A percentile compares a stretch with the other conserved stretches of the same genome.
These are phyloP conservation scores for Drosophila tristis DNA, from an alignment of 1,140 invertebrate species.

Conservation along the genomic window DNA sequence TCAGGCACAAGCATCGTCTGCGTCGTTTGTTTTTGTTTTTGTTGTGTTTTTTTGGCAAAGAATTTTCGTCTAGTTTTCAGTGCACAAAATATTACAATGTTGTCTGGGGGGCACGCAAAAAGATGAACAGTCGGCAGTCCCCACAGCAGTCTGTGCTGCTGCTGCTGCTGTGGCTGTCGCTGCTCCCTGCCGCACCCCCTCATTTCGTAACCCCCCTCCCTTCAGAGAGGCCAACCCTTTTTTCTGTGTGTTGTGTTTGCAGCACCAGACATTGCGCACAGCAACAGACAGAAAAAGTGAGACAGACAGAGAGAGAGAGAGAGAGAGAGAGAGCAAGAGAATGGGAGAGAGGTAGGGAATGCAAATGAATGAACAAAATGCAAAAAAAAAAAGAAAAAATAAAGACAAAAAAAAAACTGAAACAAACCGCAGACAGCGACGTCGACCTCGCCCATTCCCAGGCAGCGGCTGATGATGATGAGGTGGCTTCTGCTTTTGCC, in stretches of 20 bases:
- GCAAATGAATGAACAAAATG: slow-evolving; percentile 75
- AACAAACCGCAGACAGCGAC: slow-evolving; percentile 67
- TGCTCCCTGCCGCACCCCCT: background rate
- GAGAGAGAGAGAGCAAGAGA: background rate
- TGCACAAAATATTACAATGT: slow-evolving; percentile 57
- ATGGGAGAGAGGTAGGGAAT: slow-evolving; percentile 31
- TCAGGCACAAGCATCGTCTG: slow-evolving; percentile 30
- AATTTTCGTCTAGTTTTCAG: slow-evolving; percentile 39
- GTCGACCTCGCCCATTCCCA: slow-evolving; percentile 62
- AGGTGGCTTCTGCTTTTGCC: slow-evolving; percentile 5
- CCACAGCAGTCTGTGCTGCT: no score
- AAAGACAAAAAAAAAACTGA: slow-evolving; percentile 34
- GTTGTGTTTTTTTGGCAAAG: slow-evolving; percentile 28
- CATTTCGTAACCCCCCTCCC: background rate
- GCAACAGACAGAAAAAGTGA: slow-evolving; percentile 38
- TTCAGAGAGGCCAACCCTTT: slow-evolving; percentile 47
- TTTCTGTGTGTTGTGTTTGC: slow-evolving; percentile 19
- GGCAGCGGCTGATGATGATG: slow-evolving; percentile 56
- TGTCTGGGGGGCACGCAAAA: slow-evolving; percentile 26
- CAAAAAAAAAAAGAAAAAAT: slow-evolving; percentile 49
- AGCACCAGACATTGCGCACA: slow-evolving; percentile 37
- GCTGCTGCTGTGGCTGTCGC: no score
- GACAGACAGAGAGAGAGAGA: background rate
- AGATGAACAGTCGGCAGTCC: slow-evolving; percentile 33
- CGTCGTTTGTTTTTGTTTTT: slow-evolving; percentile 24